Evolutionary conservation across 2,888 invertebrate genomes (phyloP).

Genomic region (Leptopilina myrica): DNA sequence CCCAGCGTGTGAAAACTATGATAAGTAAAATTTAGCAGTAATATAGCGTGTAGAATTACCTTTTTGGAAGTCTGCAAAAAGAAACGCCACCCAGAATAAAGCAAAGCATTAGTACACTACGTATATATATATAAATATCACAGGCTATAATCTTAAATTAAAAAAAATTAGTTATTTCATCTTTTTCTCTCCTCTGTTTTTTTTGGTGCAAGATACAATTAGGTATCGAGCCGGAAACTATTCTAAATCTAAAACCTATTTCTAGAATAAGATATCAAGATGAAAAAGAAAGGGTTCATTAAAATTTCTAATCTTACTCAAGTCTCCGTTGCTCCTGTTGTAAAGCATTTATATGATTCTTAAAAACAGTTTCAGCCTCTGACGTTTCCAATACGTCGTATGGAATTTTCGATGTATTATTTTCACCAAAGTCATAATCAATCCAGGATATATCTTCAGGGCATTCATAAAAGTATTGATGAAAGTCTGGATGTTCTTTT

Average conservation of each 20-base stretch:
- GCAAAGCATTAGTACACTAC: conserved; percentile 72
- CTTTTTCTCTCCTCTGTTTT: neutral
- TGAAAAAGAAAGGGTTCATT: too few relatives aligned
- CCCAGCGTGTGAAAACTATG: conserved; percentile 27
- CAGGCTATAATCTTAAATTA: conserved; percentile 44
- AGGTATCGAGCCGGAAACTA: conserved; percentile 24
- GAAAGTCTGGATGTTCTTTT: conserved; percentile 94
- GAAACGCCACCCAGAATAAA: conserved; percentile 75
- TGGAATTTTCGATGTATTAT: conserved; percentile 89
- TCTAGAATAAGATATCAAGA: neutral
- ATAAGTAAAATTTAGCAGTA: conserved; percentile 50
- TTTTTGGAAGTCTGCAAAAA: conserved; percentile 79
- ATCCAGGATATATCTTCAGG: conserved; percentile 88
- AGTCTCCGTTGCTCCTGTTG: conserved; percentile 94
- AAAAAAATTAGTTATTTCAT: neutral
- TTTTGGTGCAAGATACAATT: conserved; percentile 25
- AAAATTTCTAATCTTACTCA: conserved; percentile 83
- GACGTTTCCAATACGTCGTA: conserved; percentile 93
- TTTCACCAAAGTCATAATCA: conserved; percentile 83
- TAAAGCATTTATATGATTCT: conserved; percentile 92
- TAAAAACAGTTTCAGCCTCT: conserved; percentile 94
- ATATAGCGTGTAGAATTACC: conserved; percentile 72
- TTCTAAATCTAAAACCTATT: conserved; percentile 24
- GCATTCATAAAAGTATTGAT: conserved; percentile 93
- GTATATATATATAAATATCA: conserved; percentile 46